phyloP scores from a whole-genome alignment of 1,140 invertebrate genomes.

The Drosophila kohkoa region DNA sequence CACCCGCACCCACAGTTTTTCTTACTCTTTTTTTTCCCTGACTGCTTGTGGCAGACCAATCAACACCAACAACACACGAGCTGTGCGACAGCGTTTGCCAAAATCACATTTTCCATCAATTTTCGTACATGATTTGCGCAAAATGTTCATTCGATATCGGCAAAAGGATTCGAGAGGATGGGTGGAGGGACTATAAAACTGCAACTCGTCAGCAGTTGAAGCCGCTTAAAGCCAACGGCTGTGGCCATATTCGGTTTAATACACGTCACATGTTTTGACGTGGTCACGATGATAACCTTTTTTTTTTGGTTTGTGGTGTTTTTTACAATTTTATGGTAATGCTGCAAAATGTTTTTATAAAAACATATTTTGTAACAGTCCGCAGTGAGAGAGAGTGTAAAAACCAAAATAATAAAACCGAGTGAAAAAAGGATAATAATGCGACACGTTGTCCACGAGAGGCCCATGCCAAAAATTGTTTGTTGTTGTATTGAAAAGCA shows the following conservation, averaged over 20 bases:
- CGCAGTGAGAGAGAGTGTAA: conserved; percentile 37
- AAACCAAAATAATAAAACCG: conserved; percentile 29
- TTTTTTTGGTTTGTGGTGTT: neutral
- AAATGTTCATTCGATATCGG: conserved; percentile 59
- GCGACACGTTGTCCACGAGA: conserved; percentile 31
- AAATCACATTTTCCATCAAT: conserved; percentile 77
- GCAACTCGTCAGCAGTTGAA: conserved; percentile 51
- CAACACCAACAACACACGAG: conserved; percentile 58
- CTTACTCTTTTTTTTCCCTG: conserved; percentile 1
- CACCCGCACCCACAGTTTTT: conserved; percentile 13
- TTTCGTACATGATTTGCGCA: conserved; percentile 82
- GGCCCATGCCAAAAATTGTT: conserved; percentile 35
- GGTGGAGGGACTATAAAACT: conserved; percentile 42
- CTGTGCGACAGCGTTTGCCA: conserved; percentile 35
- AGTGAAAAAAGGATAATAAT: conserved; percentile 69
- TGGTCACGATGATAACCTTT: conserved; percentile 60
- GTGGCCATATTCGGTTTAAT: conserved; percentile 66
- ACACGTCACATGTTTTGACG: conserved; percentile 78
- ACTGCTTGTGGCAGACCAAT: conserved; percentile 62
- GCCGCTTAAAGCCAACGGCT: conserved; percentile 72
- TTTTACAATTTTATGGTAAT: conserved; percentile 79
- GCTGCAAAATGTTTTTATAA: conserved; percentile 71
- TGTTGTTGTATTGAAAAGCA: conserved; percentile 61
- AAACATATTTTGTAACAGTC: conserved; percentile 80
- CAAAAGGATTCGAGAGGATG: conserved; percentile 11